Percentiles rank a stretch among this genome's conserved stretches.
These are phyloP conservation scores for Pedetes capensis DNA, from an alignment of 2,113 vertebrate species.

Conservation along the genomic window DNA sequence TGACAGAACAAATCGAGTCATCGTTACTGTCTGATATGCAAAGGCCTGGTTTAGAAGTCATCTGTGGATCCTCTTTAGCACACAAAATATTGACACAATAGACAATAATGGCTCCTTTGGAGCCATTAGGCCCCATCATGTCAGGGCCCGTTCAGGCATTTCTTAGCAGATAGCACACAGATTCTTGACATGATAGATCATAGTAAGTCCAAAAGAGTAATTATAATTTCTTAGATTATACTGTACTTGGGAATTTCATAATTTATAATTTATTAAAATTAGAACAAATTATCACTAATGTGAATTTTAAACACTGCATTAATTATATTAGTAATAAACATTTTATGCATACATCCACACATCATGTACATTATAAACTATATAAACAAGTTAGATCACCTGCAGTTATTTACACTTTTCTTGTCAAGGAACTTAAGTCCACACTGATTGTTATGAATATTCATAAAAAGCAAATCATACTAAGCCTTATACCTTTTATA, in stretches of 20 bases:
- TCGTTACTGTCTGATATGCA: slow-evolving; percentile 46
- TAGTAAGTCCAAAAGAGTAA: slow-evolving; percentile 62
- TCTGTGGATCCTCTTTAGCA: slow-evolving; percentile 40
- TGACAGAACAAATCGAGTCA: slow-evolving; percentile 21
- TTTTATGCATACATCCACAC: not conserved
- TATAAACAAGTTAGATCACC: slow-evolving; percentile 13
- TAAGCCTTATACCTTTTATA: slow-evolving; percentile 67
- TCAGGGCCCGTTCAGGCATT: slow-evolving; percentile 36
- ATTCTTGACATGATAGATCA: slow-evolving; percentile 24
- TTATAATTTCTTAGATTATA: slow-evolving; percentile 10
- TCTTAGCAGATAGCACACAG: slow-evolving; percentile 45
- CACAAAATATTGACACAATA: slow-evolving; percentile 60
- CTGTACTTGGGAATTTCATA: slow-evolving; percentile 51
- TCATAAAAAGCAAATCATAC: slow-evolving; percentile 46
- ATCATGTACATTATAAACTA: slow-evolving; percentile 46
- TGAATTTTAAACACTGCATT: slow-evolving; percentile 48
- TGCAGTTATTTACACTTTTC: slow-evolving; percentile 24
- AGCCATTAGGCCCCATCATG: slow-evolving; percentile 62
- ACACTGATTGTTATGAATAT: slow-evolving; percentile 71
- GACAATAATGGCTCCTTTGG: not conserved
- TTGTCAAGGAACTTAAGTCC: slow-evolving; percentile 59
- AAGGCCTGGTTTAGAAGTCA: slow-evolving; percentile 37
- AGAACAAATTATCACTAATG: not conserved
- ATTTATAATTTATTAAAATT: slow-evolving; percentile 48
- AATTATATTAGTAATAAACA: not conserved